Evolutionary conservation across 1,140 invertebrate species (phyloP).

Genomic region (Cherax quadricarinatus): DNA sequence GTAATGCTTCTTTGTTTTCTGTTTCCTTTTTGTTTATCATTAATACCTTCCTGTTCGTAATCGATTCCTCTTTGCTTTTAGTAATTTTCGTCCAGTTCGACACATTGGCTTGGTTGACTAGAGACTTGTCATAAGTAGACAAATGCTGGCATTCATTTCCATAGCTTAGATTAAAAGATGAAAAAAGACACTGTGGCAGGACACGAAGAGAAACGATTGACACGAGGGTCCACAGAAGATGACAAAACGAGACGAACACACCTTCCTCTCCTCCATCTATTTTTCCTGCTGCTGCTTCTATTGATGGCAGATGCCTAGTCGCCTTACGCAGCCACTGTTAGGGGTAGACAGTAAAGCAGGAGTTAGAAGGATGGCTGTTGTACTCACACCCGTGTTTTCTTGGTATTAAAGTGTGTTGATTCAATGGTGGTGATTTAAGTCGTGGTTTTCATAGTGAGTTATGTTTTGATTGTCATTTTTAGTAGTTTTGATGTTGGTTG

Average conservation of each 20-base stretch:
- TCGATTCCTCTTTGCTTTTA: no score
- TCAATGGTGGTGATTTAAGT: background rate
- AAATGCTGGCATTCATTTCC: background rate
- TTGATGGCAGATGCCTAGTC: conserved; percentile 14
- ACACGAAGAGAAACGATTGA: conserved; percentile 19
- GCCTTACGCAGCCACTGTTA: conserved; percentile 56
- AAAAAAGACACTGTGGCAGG: background rate
- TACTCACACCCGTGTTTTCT: background rate
- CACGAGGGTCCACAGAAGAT: conserved; percentile 44
- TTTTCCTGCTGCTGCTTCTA: conserved; percentile 10
- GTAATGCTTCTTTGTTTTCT: no score
- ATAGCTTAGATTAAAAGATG: background rate
- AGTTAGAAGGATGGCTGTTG: background rate
- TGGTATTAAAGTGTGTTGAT: background rate
- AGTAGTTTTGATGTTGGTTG: no score
- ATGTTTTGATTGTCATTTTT: no score
- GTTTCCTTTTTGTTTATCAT: no score
- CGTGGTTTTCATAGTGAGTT: no score
- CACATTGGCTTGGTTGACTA: background rate
- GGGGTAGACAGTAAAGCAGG: background rate
- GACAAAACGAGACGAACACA: conserved; percentile 36
- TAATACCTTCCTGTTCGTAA: no score
- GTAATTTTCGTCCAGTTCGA: no score
- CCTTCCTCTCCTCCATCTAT: conserved; percentile 25
- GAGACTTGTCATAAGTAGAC: background rate